These are phyloP conservation scores for Isoperla grammatica DNA, from an alignment of 2,888 invertebrate species.

Conservation along the genomic window DNA sequence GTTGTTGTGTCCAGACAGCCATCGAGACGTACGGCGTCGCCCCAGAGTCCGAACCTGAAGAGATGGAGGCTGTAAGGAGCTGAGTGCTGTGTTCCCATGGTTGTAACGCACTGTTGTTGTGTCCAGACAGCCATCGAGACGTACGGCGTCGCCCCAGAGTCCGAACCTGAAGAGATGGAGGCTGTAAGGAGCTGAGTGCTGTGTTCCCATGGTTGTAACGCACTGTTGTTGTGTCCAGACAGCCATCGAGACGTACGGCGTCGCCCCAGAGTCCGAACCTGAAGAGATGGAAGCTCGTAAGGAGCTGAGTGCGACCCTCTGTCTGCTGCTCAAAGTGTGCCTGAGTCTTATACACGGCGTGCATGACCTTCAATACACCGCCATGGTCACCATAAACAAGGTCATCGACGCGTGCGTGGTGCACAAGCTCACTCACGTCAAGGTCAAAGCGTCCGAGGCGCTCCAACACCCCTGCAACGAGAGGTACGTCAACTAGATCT, in stretches of 20 bases:
- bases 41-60: no score
- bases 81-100: no score
- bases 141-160: no score
- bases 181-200: no score
- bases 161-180: no score
- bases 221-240: constrained; percentile 39
- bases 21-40: no score
- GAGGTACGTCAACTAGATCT: no score
- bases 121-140: no score
- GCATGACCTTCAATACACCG: constrained; percentile 55
- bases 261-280: constrained; percentile 22
- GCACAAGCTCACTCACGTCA: constrained; percentile 39
- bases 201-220: no score
- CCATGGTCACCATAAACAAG: constrained; percentile 54
- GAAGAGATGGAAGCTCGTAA: constrained; percentile 25
- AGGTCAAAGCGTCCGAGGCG: constrained; percentile 35
- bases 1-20: no score
- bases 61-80: no score
- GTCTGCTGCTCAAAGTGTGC: constrained; percentile 49
- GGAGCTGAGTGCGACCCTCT: constrained; percentile 45
- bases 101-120: no score
- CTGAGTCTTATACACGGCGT: constrained; percentile 52
- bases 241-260: constrained; percentile 41
- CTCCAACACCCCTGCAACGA: constrained; percentile 36
- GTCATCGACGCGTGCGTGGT: constrained; percentile 49